Evolutionary conservation across 2,888 invertebrate species (phyloP).

Genomic region (Andrena bucephala): DNA sequence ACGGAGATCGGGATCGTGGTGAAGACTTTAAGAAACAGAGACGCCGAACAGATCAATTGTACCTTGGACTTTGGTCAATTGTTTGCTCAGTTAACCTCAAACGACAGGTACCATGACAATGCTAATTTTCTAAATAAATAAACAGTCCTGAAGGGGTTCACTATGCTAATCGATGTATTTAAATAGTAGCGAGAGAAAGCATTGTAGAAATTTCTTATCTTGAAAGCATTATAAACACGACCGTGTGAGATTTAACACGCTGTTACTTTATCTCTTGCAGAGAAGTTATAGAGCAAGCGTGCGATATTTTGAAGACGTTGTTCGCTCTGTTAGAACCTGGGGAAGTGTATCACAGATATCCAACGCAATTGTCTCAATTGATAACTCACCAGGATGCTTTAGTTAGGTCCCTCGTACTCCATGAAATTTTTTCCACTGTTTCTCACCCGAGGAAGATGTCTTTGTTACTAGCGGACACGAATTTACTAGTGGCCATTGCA

Average conservation of each 20-base stretch:
- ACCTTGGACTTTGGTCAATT: constrained; percentile 73
- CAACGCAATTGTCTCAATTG: constrained; percentile 71
- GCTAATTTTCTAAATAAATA: constrained; percentile 55
- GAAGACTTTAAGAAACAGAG: constrained; percentile 63
- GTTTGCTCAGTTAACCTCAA: constrained; percentile 77
- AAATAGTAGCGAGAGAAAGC: not conserved
- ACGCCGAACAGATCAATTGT: constrained; percentile 70
- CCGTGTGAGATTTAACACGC: not conserved
- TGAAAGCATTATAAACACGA: not conserved
- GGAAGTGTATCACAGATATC: constrained; percentile 74
- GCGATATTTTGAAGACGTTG: constrained; percentile 72
- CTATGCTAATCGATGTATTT: not conserved
- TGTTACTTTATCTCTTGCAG: constrained; percentile 66
- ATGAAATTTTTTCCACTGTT: constrained; percentile 72
- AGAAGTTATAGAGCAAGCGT: constrained; percentile 72
- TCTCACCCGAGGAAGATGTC: constrained; percentile 74
- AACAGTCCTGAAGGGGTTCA: not conserved
- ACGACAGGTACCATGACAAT: constrained; percentile 78
- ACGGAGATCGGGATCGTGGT: constrained; percentile 78
- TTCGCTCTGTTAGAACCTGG: constrained; percentile 72
- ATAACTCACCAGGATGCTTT: constrained; percentile 69
- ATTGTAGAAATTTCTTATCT: not conserved
- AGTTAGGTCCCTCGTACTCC: constrained; percentile 74
- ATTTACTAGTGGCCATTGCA: constrained; percentile 87
- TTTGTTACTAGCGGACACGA: constrained; percentile 85